Evolutionary conservation across 2,113 vertebrate species (phyloP).

Genomic region (Cygnus atratus): DNA sequence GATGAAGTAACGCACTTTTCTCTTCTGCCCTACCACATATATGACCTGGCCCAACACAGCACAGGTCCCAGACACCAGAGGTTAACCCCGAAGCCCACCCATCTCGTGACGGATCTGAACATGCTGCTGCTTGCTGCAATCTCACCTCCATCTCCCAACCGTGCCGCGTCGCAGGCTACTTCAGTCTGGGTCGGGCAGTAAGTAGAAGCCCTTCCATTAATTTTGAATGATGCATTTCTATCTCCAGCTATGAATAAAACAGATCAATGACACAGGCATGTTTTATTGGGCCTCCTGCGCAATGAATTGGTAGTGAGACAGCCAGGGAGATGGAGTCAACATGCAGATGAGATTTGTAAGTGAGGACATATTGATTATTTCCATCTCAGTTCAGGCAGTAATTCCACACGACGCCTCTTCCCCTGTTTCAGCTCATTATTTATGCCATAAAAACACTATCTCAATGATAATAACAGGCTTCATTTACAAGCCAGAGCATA

Average conservation of each 20-base stretch:
- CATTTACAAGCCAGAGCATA: slow-evolving; percentile 80
- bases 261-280: slow-evolving; percentile 78
- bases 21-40: background rate
- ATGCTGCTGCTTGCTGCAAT: background rate
- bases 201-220: slow-evolving; percentile 68
- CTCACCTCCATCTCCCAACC: background rate
- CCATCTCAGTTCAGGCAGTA: slow-evolving; percentile 79
- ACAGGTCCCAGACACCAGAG: background rate
- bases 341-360: slow-evolving; percentile 85
- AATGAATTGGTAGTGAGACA: slow-evolving; percentile 81
- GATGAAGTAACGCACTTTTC: background rate
- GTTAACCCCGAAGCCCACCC: background rate
- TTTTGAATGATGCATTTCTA: slow-evolving; percentile 80
- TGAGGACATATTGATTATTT: slow-evolving; percentile 84
- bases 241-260: slow-evolving; percentile 77
- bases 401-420: slow-evolving; percentile 75
- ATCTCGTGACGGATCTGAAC: background rate
- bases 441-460: slow-evolving; percentile 83
- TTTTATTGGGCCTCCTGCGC: slow-evolving; percentile 77
- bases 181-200: slow-evolving; percentile 34
- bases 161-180: background rate
- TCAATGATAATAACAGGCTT: slow-evolving; percentile 82
- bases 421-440: slow-evolving; percentile 82
- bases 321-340: slow-evolving; percentile 76
- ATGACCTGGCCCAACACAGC: too few relatives aligned